Evolutionary conservation across 1,140 invertebrate genomes (phyloP), one percentile per base, ranked within the genome.

Genomic region (Oreohelix idahoensis): DNA sequence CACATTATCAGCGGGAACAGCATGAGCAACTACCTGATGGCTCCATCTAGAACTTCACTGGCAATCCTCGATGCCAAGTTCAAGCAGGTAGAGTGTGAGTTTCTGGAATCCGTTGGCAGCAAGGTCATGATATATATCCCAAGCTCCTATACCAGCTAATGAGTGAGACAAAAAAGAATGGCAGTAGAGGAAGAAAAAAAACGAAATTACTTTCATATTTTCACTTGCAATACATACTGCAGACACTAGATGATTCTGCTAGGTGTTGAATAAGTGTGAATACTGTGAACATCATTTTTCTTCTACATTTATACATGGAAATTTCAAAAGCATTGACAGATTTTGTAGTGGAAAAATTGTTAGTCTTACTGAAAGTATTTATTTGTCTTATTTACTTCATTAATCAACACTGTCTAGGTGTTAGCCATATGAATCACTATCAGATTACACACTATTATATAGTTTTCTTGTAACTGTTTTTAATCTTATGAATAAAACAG

Each of bases 11-110:
- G 94, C 79, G 95, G 95, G 78, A 94, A 95, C 77, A 93, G 96
- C 58, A 96, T 96, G 90, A 96, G 95, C 69, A 94, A 95, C 86
- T 96, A 95, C 90, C 94, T 96, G 93, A 95, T 96, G 79, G 95
- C 95, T 38, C 95, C 96, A 2, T 95, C 95, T 45, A 95, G 94
- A 86, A 94, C 96, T 82, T 95, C 95, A 10, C 92, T 96, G 29
- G 95, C 96, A 89, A 95, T 96, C 63, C 93, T 96, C 66, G 96
- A 96, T 87, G 95, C 95, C 0, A 94, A 95, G 87, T 95, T 95
- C 49, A 93, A 95, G 87, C 96, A 95, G 26, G 95, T 96, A 75
- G 96, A 96, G 90, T 96, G 96, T 92, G 95, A 96, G 91, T 91
- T 88, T 73, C 49, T 70, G 26, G 77, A 83, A 23, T 29, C 71